phyloP scores from a whole-genome alignment of 2,888 invertebrate species.

The Cataglyphis livida region DNA sequence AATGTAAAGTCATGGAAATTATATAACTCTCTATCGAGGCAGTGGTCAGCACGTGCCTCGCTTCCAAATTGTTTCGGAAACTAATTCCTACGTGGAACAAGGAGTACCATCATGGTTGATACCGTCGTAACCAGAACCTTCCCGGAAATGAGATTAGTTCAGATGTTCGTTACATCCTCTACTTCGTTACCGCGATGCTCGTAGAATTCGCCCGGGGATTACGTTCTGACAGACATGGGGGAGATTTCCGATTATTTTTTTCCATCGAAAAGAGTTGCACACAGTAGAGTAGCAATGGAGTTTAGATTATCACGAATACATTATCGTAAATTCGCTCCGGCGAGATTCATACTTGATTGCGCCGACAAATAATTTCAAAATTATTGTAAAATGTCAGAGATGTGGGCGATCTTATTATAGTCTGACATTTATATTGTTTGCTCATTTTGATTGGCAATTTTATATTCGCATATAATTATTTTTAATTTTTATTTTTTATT shows the following conservation, averaged over 20 bases:
- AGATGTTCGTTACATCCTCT: constrained; percentile 72
- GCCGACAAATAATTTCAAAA: constrained; percentile 31
- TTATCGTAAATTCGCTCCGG: constrained; percentile 7
- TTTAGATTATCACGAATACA: constrained; percentile 59
- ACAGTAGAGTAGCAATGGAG: not conserved
- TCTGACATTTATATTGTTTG: not conserved
- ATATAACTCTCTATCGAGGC: constrained; percentile 6
- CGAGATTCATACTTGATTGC: constrained; percentile 5
- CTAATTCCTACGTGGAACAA: constrained; percentile 69
- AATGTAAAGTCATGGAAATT: constrained; percentile 21
- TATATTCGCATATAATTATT: not conserved
- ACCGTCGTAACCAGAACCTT: constrained; percentile 74
- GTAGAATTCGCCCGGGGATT: constrained; percentile 63
- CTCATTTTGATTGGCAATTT: not conserved
- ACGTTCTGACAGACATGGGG: constrained; percentile 23
- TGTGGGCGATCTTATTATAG: not conserved
- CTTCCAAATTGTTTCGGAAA: constrained; percentile 71
- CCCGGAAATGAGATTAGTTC: constrained; percentile 81
- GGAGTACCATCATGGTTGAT: constrained; percentile 65
- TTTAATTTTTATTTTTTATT: not conserved
- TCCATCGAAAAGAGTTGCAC: constrained; percentile 24
- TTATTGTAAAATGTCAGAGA: not conserved
- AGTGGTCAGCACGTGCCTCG: constrained; percentile 41
- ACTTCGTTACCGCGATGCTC: constrained; percentile 64
- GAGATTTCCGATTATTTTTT: constrained; percentile 66